Evolutionary conservation across 1,140 invertebrate species (phyloP).

Genomic region (Lanistes nyassanus): DNA sequence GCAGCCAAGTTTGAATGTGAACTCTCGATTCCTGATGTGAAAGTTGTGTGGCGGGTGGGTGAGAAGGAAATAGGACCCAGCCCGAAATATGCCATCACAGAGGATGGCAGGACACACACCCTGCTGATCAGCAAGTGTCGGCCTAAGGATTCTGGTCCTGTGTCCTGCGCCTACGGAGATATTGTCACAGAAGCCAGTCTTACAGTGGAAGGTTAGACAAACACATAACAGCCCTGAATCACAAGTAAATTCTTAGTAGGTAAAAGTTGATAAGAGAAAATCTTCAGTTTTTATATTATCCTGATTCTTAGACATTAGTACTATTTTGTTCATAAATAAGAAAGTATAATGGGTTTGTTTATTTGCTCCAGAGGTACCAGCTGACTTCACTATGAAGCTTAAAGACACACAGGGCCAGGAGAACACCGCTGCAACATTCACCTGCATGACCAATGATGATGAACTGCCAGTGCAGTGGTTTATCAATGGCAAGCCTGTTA

Average conservation of each 20-base stretch:
- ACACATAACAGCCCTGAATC: neutral
- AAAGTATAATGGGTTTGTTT: conserved; percentile 11
- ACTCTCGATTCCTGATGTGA: conserved; percentile 59
- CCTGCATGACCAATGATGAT: conserved; percentile 59
- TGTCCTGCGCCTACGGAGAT: conserved; percentile 58
- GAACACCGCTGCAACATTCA: conserved; percentile 56
- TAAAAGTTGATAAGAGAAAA: neutral
- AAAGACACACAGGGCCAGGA: conserved; percentile 53
- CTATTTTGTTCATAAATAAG: neutral
- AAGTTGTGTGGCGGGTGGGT: conserved; percentile 59
- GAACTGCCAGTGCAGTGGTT: conserved; percentile 59
- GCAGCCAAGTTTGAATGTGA: conserved; percentile 64
- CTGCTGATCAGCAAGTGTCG: conserved; percentile 55
- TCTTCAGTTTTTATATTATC: neutral
- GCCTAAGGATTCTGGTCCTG: conserved; percentile 54
- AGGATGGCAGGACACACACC: conserved; percentile 55
- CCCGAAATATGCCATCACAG: conserved; percentile 58
- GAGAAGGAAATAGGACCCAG: conserved; percentile 55
- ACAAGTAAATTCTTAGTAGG: neutral
- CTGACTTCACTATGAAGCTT: conserved; percentile 58
- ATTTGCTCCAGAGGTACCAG: conserved; percentile 51
- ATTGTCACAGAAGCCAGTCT: conserved; percentile 57
- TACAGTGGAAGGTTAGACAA: conserved; percentile 56
- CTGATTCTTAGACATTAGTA: neutral
- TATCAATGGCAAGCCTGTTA: conserved; percentile 55